Percentiles rank a stretch among this genome's conserved stretches.
Conservation (phyloP, 2,797 vertebrate species). For the Arremon aurantiirostris region DNA sequence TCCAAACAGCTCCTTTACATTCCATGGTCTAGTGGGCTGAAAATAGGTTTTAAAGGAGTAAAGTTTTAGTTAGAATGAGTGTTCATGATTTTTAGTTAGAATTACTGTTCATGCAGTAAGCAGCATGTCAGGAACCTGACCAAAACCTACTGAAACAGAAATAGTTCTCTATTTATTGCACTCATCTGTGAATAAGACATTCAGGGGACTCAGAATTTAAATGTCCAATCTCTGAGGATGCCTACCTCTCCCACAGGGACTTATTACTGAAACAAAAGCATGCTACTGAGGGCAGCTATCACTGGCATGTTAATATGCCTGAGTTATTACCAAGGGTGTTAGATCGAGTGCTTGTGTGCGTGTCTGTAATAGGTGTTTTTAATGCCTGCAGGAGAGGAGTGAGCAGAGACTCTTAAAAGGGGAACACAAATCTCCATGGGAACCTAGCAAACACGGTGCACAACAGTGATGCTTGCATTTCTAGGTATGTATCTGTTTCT, state of each 20-base stretch:
- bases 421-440: background rate
- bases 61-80: background rate
- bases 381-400: background rate
- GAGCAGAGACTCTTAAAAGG: background rate
- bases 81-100: background rate
- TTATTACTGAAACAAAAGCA: background rate
- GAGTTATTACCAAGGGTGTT: slow-evolving; percentile 9
- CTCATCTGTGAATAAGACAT: background rate
- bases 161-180: background rate
- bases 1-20: background rate
- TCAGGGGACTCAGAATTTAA: background rate
- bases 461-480: background rate
- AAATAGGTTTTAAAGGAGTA: background rate
- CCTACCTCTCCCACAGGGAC: background rate
- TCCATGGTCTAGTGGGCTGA: background rate
- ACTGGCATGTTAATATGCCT: background rate
- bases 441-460: background rate
- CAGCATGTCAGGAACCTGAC: background rate
- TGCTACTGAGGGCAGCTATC: background rate
- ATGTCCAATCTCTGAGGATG: background rate
- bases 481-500: background rate
- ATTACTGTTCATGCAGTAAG: background rate
- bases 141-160: background rate
- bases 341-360: background rate
- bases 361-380: background rate